These are phyloP conservation scores for Myrmecophaga tridactyla DNA, from an alignment of 2,113 vertebrate species.

Conservation along the genomic window DNA sequence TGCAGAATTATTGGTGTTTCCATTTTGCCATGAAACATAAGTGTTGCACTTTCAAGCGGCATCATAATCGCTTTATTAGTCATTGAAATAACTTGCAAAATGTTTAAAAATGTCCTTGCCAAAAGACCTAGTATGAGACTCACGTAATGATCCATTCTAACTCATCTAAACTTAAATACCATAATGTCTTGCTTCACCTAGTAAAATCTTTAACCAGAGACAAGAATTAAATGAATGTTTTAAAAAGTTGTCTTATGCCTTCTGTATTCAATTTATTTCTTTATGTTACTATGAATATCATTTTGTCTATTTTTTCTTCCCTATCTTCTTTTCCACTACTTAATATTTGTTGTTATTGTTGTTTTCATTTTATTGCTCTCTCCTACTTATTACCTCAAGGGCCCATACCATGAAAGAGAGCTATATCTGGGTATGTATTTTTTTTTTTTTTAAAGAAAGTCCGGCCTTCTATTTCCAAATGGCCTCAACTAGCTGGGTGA, in stretches of 20 bases:
- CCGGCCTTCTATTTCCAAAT: not conserved
- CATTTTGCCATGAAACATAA: slow-evolving; percentile 51
- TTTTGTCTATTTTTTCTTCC: not conserved
- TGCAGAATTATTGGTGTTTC: slow-evolving; percentile 57
- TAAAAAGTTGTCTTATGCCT: not conserved
- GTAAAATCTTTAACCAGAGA: not conserved
- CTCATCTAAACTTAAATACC: not conserved
- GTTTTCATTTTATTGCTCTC: not conserved
- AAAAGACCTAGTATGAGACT: not conserved
- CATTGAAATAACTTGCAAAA: slow-evolving; percentile 15
- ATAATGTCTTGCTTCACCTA: not conserved
- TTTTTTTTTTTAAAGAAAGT: not conserved
- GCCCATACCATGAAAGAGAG: not conserved
- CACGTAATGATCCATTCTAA: not conserved
- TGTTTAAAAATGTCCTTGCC: slow-evolving; percentile 12
- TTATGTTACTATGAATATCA: not conserved
- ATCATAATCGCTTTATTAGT: slow-evolving; percentile 26
- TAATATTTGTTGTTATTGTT: not conserved
- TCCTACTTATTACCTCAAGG: not conserved
- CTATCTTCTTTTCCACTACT: not conserved
- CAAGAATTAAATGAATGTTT: not conserved
- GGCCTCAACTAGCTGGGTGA: not conserved
- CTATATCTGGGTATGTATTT: not conserved
- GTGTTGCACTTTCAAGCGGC: not conserved
- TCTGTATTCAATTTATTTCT: not conserved